Evolutionary conservation across 2,888 invertebrate species (phyloP), one percentile per base, ranked within the genome.

Genomic region (Catocala sponsa): DNA sequence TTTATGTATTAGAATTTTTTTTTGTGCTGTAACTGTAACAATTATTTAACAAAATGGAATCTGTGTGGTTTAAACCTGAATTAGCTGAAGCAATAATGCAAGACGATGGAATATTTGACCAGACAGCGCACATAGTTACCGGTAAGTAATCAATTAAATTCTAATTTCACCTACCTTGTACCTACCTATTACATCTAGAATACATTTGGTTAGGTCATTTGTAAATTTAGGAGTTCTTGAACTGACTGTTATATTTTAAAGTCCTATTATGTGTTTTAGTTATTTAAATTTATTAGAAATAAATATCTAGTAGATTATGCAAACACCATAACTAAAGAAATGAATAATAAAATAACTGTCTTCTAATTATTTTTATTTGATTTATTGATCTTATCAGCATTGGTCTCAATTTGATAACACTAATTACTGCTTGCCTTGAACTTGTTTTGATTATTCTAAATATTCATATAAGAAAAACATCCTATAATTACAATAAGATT

Each of bases 1-100:
- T 15, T 25, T 5, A 48, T n/a, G 11, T 32, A n/a, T n/a, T 48
- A 32, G n/a, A 48, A 48, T n/a, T 6, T 9, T 52, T 13, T 9
- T 11, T 60, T n/a, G 25, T 35, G 25, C 13, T 10, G 11, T 25
- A 44, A 32, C n/a, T 44, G 7, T 32, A 44, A 11, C 10, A 12
- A 33, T 32, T 48, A 32, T 33, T 35, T 9, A 11, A 49, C 6
- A 52, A 69, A 68, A 93, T 94, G 93, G 88, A 85, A 67, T 84
- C 91, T 63, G 73, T 91, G 75, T 92, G 93, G 94, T 85, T 83
- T 74, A 88, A 70, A 66, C 72, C 88, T 12, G 83, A 86, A 65
- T 81, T 94, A 64, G 85, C 94, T 15, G 86, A 91, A 13, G 87
- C 86, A 84, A 91, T 95, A 53, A 90, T 94, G 50, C 85, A 90